These are phyloP conservation scores for Hartigia nigra DNA, from an alignment of 2,888 invertebrate species.

Conservation along the genomic window DNA sequence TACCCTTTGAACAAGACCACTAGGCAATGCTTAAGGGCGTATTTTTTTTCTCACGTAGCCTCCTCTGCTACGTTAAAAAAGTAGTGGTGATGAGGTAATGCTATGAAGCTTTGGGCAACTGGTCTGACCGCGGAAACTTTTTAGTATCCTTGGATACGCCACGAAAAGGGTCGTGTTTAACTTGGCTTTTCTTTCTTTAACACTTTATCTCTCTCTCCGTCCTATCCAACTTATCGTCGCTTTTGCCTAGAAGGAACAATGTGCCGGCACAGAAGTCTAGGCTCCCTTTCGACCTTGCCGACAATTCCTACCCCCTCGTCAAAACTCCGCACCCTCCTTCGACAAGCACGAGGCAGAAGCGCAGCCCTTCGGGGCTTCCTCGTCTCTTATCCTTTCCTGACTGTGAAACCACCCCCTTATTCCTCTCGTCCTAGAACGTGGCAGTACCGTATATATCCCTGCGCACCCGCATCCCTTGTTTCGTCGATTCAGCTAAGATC, in stretches of 20 bases:
- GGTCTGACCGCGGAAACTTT: not conserved
- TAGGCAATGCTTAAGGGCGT: not conserved
- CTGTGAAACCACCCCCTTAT: not conserved
- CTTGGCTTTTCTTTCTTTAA: not conserved
- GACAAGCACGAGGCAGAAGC: not conserved
- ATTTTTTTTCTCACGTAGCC: not conserved
- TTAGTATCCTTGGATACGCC: not conserved
- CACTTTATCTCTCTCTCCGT: not conserved
- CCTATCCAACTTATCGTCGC: not conserved
- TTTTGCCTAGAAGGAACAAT: conserved; percentile 2
- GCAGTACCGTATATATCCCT: conserved; percentile 13
- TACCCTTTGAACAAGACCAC: not conserved
- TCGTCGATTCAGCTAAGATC: conserved; percentile 41
- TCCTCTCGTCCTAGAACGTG: conserved; percentile 9
- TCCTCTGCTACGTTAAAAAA: not conserved
- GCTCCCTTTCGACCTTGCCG: not conserved
- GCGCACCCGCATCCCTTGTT: conserved; percentile 42
- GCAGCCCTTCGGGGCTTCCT: conserved; percentile 22
- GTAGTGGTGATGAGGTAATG: not conserved
- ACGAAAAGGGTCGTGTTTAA: not conserved
- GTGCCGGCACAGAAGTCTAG: not conserved
- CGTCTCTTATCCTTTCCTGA: conserved; percentile 11
- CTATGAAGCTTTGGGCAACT: not conserved
- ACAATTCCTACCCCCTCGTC: not conserved
- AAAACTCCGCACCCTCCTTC: not conserved